Evolutionary conservation across 1,140 invertebrate species (phyloP).

Genomic region (Cephus cinctus): DNA sequence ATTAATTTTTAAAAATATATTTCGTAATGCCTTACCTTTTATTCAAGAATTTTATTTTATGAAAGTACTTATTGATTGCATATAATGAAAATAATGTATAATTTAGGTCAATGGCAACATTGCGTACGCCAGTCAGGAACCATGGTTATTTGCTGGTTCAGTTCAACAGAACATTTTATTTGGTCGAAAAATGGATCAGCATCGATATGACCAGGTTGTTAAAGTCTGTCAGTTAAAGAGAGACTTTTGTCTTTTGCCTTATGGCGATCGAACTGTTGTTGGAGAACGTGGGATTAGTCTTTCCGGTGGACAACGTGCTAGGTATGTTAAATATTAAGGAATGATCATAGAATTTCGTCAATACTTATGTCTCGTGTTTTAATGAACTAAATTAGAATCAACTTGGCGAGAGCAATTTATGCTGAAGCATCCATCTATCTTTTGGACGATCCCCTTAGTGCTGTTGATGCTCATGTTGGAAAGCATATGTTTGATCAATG

Average conservation of each 20-base stretch:
- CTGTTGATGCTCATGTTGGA: conserved; percentile 80
- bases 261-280: conserved; percentile 75
- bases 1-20: too few species aligned
- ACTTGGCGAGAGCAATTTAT: conserved; percentile 64
- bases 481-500: conserved; percentile 77
- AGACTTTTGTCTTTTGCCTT: conserved; percentile 61
- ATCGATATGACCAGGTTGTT: conserved; percentile 62
- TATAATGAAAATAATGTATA: too few species aligned
- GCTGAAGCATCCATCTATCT: conserved; percentile 68
- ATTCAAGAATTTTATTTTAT: too few species aligned
- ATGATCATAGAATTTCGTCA: not conserved
- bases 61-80: too few species aligned
- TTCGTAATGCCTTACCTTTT: too few species aligned
- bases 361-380: conserved; percentile 29
- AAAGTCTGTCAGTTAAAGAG: conserved; percentile 61
- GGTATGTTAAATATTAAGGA: conserved; percentile 41
- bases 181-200: conserved; percentile 64
- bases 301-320: conserved; percentile 78
- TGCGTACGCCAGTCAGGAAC: conserved; percentile 71
- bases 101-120: conserved; percentile 62
- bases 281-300: conserved; percentile 76
- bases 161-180: conserved; percentile 82
- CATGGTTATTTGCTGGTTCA: conserved; percentile 65
- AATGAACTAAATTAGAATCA: conserved; percentile 71
- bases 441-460: conserved; percentile 79